phyloP scores from a whole-genome alignment of 2,113 vertebrate species.

The Abramis brama region DNA sequence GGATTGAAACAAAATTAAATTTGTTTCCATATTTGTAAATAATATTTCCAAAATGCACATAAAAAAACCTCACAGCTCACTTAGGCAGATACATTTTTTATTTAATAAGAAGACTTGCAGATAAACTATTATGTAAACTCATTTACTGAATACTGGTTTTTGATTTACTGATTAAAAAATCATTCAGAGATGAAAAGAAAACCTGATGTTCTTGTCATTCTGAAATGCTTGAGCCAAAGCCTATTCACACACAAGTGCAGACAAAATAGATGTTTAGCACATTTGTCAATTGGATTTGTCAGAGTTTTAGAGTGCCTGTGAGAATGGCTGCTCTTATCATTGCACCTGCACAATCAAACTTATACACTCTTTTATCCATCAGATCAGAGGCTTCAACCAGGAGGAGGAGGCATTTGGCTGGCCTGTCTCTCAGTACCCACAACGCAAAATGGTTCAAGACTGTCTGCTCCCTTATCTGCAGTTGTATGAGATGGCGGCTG shows the following conservation, averaged over 20 bases:
- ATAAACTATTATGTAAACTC: too few species aligned
- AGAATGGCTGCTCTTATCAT: background rate
- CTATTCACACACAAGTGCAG: background rate
- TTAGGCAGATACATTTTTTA: too few species aligned
- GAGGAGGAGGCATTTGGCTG: conserved; percentile 88
- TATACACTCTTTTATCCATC: conserved; percentile 6
- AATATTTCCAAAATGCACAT: background rate
- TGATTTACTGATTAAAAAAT: background rate
- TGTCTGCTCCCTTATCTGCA: conserved; percentile 80
- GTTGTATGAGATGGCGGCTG: conserved; percentile 79
- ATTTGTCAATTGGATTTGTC: background rate
- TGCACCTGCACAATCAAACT: background rate
- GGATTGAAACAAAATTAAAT: background rate
- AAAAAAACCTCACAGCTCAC: too few species aligned
- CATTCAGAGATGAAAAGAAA: background rate
- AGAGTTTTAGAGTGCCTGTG: background rate
- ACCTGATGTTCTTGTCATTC: background rate
- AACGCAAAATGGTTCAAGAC: conserved; percentile 81
- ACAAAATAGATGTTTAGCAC: background rate
- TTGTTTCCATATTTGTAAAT: background rate
- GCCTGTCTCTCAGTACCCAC: conserved; percentile 81
- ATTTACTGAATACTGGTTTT: background rate
- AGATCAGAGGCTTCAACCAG: conserved; percentile 86
- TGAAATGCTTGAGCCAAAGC: background rate
- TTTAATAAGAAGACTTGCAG: too few species aligned